Evolutionary conservation across 1,140 invertebrate species (phyloP).

Genomic region (Drosophila sturtevanti): DNA sequence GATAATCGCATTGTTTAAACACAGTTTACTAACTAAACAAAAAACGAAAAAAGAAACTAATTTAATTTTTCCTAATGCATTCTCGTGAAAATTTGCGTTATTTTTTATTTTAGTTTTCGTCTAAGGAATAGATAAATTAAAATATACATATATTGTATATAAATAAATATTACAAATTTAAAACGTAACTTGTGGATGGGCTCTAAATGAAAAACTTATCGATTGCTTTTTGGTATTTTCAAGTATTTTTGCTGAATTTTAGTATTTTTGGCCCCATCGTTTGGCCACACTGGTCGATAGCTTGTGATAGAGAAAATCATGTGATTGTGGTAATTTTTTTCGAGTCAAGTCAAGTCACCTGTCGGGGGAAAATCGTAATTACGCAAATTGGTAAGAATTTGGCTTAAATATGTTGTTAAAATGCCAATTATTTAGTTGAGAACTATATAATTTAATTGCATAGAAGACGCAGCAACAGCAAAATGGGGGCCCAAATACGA

Average conservation of each 20-base stretch:
- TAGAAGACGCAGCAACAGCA: constrained; percentile 57
- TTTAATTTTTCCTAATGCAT: too few relatives aligned
- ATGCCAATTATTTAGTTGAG: background rate
- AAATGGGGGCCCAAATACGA: constrained; percentile 84
- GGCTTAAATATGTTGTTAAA: constrained; percentile 17
- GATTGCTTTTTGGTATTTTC: too few relatives aligned
- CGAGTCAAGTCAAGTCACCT: constrained; percentile 63
- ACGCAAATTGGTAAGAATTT: constrained; percentile 70
- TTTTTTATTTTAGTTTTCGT: too few relatives aligned
- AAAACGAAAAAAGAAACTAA: too few relatives aligned
- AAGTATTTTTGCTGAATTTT: background rate
- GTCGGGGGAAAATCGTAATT: constrained; percentile 75
- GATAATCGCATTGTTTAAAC: too few relatives aligned
- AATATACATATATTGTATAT: too few relatives aligned
- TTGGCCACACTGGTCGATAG: constrained; percentile 50
- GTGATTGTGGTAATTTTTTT: constrained; percentile 79
- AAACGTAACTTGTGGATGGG: too few relatives aligned
- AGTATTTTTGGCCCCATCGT: background rate
- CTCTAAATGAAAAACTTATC: too few relatives aligned
- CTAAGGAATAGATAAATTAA: too few relatives aligned
- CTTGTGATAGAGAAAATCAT: constrained; percentile 62
- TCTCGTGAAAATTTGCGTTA: too few relatives aligned
- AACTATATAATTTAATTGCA: constrained; percentile 11
- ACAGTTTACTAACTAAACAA: too few relatives aligned
- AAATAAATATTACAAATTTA: too few relatives aligned